Base-by-base conservation (phyloP, 2,888 invertebrate genomes). In the Drosophila mulleri region DNA sequence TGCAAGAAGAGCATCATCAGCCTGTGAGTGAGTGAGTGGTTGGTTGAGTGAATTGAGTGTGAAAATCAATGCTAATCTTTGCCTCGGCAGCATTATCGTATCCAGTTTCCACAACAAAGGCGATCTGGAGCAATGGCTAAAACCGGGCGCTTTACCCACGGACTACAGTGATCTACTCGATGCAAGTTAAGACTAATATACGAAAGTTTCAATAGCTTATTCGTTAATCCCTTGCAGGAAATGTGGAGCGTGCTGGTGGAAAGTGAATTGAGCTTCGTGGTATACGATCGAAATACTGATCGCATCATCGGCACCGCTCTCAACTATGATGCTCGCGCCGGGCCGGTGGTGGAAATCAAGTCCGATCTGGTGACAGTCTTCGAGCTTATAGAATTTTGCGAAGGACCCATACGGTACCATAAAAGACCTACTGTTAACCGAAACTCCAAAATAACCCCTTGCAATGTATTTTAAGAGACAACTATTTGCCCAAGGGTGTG, bases 71-170 rank as follows among this genome's bases (percentile, higher is more conserved):
- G 20, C 18, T 44, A n/a, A 44, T 16, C 2, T 0, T 3, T 3
- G 45, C 18, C 1, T 48, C 2, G 35, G 35, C 91, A 97, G 97
- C 67, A 97, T 97, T 93, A 96, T 98, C 71, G 96, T 96, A 0
- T 95, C 96, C 7, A 97, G 97, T 90, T 98, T 98, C 93, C 96
- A 96, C 92, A 95, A 95, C 87, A 98, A 97, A 92, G 97, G 97
- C 0, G 97, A 98, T 90, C 91, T 98, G 81, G 98, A 98, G 89
- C 95, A 95, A 90, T 97, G 96, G 94, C 91, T 97, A 20, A 95
- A 95, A 73, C 95, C 96, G 3, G 95, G 95, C 67, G 95, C 97
- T 20, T 93, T 94, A 9, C 94, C 94, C 7, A 92, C 93, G 0
- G 97, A 97, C 91, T 97, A 97, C 91, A 94, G 94, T 18, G 94